Evolutionary conservation across 2,888 invertebrate species (phyloP).

Genomic region (Hetaerina titia): DNA sequence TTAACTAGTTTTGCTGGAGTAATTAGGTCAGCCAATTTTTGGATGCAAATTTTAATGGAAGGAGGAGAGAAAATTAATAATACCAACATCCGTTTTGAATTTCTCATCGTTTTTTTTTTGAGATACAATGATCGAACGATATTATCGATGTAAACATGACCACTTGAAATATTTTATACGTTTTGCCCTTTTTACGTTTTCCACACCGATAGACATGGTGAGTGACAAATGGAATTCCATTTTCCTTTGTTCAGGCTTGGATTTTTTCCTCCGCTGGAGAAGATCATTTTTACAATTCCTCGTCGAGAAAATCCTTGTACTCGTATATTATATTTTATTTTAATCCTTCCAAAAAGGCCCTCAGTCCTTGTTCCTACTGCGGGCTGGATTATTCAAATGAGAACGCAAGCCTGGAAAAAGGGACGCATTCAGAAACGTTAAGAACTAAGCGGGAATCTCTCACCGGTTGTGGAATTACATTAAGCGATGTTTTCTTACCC

Average conservation of each 20-base stretch:
- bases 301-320: neutral
- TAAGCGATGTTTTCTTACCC: neutral
- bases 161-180: no score
- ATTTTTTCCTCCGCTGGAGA: neutral
- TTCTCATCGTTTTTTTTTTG: no score
- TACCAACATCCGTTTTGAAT: no score
- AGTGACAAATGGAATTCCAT: neutral
- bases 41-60: no score
- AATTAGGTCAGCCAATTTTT: no score
- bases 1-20: no score
- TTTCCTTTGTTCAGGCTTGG: neutral
- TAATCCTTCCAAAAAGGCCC: neutral
- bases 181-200: no score
- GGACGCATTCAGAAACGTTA: no score
- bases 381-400: slow-evolving; percentile 13
- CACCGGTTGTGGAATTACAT: neutral
- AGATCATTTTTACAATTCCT: neutral
- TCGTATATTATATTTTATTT: neutral
- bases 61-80: no score
- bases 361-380: neutral
- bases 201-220: neutral
- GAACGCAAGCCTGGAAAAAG: neutral
- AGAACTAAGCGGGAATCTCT: neutral
- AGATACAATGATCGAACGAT: no score
- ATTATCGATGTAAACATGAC: no score